These are phyloP conservation scores for Xyrauchen texanus DNA, from an alignment of 2,113 vertebrate species.

Conservation along the genomic window DNA sequence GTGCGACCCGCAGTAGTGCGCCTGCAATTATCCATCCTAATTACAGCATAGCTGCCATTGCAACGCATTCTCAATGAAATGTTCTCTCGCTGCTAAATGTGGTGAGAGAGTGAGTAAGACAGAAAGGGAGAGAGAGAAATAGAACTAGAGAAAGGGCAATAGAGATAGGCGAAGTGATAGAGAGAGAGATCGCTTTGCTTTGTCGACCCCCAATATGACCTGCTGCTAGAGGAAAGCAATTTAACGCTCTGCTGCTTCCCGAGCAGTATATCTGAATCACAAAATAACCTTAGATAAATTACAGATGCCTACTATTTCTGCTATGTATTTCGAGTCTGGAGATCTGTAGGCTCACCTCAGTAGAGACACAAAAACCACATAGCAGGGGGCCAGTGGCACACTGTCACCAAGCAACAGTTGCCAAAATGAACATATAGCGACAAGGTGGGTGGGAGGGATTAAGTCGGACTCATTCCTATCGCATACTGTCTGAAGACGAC, in stretches of 20 bases:
- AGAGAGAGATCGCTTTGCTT: conserved; percentile 58
- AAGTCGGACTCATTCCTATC: not conserved
- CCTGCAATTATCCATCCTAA: conserved; percentile 65
- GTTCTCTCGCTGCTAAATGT: not conserved
- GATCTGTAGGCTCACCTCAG: conserved; percentile 69
- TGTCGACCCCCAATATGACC: conserved; percentile 72
- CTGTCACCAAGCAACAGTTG: conserved; percentile 68
- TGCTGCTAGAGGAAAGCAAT: conserved; percentile 84
- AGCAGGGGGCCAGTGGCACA: conserved; percentile 62
- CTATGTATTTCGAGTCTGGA: conserved; percentile 70
- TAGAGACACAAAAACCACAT: conserved; percentile 68
- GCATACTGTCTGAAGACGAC: conserved; percentile 27
- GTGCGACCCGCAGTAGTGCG: conserved; percentile 50
- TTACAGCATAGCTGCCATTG: conserved; percentile 65
- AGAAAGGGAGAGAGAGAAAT: not conserved
- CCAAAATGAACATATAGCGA: conserved; percentile 47
- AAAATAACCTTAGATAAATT: conserved; percentile 81
- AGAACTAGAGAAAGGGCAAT: conserved; percentile 35
- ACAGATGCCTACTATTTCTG: conserved; percentile 71
- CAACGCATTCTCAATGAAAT: conserved; percentile 67
- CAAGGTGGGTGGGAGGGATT: conserved; percentile 27
- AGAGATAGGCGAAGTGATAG: conserved; percentile 37
- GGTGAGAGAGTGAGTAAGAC: conserved; percentile 44
- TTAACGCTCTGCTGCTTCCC: conserved; percentile 79
- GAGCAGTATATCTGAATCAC: conserved; percentile 77